Base-by-base conservation (phyloP, 2,888 invertebrate species). In the Auanema freiburgensis region DNA sequence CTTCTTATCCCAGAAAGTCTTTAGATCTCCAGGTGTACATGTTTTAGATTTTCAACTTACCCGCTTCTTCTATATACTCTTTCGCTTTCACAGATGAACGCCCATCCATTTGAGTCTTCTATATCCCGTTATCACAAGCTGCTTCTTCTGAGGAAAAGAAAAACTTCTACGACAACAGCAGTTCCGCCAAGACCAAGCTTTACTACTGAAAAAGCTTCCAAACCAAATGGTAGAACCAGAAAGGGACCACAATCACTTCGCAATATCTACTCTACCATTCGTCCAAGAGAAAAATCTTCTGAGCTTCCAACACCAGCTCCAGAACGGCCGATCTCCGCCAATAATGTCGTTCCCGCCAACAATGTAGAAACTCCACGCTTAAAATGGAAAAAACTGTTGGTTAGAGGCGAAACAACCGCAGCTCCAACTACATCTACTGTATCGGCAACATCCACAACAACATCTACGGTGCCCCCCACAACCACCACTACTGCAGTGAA, bases 111-210 rank as follows among this genome's bases (percentile, higher is more conserved):
- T 62, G 66, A 70, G 57, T 70, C 70, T 63, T 70, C 72, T n/a
- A 51, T 72, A 56, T 65, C 66, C 51, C 70, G 72, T 53, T 72
- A 72, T 55, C 72, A 72, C 66, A 72, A 70, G 65, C 67, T 72
- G 60, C 65, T 72, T 58, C 66, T 72, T 18, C 57, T 44, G 24
- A 62, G 53, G 53, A 57, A 16, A n/a, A 21, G n/a, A 5, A 24
- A 18, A 18, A 18, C 18, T n/a, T 24, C 23, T 6, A 52, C 56
- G 16, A 43, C 55, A 18, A 61, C 61, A n/a, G n/a, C 12, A n/a
- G 18, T 43, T 42, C 14, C 60, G 21, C 33, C 16, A 18, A 46
- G 4, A 46, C 8, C 46, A 10, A 18, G 16, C 46, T 12, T 14
- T 14, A 43, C 43, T 14, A 43, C 43, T 21, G 16, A 16, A 16